Percentiles rank a stretch among this genome's conserved stretches.
Evolutionary conservation across 1,140 invertebrate genomes (phyloP).

Genomic region (Drosophila neocordata): DNA sequence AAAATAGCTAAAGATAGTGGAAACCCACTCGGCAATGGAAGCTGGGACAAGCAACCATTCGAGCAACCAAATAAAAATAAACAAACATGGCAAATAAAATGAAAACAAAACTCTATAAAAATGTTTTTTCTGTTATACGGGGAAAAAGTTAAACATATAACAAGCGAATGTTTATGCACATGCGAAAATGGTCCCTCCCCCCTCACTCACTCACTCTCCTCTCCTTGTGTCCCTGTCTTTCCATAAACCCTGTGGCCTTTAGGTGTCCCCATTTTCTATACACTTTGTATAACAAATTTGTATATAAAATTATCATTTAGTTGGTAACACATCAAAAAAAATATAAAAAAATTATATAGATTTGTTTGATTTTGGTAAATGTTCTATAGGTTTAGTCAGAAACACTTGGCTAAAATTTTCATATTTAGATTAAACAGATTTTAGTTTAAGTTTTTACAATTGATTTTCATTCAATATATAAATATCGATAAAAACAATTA

Average conservation of each 20-base stretch:
- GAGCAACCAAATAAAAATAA: slow-evolving; percentile 74
- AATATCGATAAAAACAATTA: no score
- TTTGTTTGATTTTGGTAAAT: no score
- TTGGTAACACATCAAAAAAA: not conserved
- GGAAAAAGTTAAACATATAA: slow-evolving; percentile 66
- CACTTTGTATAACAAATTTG: not conserved
- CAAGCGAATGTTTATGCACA: slow-evolving; percentile 58
- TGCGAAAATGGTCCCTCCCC: slow-evolving; percentile 35
- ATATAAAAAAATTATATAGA: no score
- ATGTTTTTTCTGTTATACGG: slow-evolving; percentile 61
- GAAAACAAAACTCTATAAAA: slow-evolving; percentile 77
- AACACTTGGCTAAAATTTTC: no score
- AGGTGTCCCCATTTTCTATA: not conserved
- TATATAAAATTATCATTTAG: not conserved
- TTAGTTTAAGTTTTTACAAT: no score
- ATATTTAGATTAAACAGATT: no score
- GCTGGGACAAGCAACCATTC: slow-evolving; percentile 38
- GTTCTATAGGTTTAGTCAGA: no score
- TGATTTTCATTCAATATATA: no score
- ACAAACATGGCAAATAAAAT: slow-evolving; percentile 80
- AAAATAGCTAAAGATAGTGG: slow-evolving; percentile 74
- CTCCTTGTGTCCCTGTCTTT: no score
- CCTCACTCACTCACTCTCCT: not conserved
- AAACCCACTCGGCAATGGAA: slow-evolving; percentile 48
- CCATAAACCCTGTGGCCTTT: slow-evolving; percentile 2